Conservation (phyloP, 1,140 invertebrate genomes). For the Diachasma alloeum region DNA sequence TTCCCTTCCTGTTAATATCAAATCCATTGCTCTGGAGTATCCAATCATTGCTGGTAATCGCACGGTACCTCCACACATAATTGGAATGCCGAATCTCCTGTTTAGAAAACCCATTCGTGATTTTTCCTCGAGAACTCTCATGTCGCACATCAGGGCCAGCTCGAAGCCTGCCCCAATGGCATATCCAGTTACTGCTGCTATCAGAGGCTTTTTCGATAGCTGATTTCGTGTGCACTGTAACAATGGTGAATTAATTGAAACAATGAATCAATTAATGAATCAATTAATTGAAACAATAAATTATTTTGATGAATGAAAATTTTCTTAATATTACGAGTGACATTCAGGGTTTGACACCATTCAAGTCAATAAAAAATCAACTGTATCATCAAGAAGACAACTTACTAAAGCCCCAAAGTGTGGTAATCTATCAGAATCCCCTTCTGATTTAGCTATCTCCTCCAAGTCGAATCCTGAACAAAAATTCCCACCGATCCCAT, state of each 20-base stretch:
- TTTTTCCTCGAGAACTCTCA: constrained; percentile 85
- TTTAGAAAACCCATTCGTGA: constrained; percentile 85
- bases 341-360: too few relatives aligned
- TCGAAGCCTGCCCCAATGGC: constrained; percentile 90
- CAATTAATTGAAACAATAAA: too few relatives aligned
- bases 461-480: constrained; percentile 89
- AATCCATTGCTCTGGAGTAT: constrained; percentile 83
- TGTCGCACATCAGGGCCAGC: constrained; percentile 88
- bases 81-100: constrained; percentile 87
- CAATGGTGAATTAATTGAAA: too few relatives aligned
- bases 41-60: constrained; percentile 83
- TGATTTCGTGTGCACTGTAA: constrained; percentile 71
- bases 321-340: too few relatives aligned
- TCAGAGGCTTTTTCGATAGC: constrained; percentile 81
- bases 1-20: constrained; percentile 84
- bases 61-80: constrained; percentile 82
- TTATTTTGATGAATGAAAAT: too few relatives aligned
- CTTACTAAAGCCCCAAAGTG: constrained; percentile 64
- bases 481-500: constrained; percentile 90
- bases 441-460: constrained; percentile 68
- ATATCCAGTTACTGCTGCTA: constrained; percentile 87
- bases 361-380: too few relatives aligned
- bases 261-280: too few relatives aligned
- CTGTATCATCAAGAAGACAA: too few relatives aligned
- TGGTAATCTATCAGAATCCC: constrained; percentile 50